A percentile compares a stretch with the other conserved stretches of the same genome.
Evolutionary conservation across 2,113 vertebrate species (phyloP).

Genomic region (Cyphomyrus plagiostoma): DNA sequence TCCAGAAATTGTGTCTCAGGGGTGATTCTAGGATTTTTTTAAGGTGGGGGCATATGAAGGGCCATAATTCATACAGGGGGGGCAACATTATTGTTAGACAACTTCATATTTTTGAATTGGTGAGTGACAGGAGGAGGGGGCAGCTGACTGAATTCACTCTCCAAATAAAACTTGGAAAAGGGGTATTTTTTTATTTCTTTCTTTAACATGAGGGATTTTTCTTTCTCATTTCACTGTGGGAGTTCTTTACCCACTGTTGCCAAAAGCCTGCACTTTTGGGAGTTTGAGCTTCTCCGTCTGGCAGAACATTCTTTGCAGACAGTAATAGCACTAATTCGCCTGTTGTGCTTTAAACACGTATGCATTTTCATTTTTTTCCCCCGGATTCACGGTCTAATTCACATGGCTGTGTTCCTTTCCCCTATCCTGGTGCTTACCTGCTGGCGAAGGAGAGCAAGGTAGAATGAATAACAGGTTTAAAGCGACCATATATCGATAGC

Average conservation of each 20-base stretch:
- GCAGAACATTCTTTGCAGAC: background rate
- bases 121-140: background rate
- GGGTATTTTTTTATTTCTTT: background rate
- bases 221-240: background rate
- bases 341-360: background rate
- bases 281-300: background rate
- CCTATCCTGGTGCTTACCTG: too few species aligned
- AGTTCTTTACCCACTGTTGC: background rate
- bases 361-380: background rate
- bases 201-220: background rate
- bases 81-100: background rate
- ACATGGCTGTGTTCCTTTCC: background rate
- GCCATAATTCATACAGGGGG: background rate
- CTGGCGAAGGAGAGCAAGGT: background rate
- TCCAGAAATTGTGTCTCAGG: background rate
- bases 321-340: background rate
- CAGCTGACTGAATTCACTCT: background rate
- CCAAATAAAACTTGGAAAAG: background rate
- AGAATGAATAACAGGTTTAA: background rate
- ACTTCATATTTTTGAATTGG: background rate
- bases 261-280: background rate
- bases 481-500: background rate
- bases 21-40: background rate
- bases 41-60: background rate
- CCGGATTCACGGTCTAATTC: constrained; percentile 6